Evolutionary conservation across 2,797 vertebrate species (phyloP), one percentile per base, ranked within the genome.

Genomic region (Girardinus metallicus): DNA sequence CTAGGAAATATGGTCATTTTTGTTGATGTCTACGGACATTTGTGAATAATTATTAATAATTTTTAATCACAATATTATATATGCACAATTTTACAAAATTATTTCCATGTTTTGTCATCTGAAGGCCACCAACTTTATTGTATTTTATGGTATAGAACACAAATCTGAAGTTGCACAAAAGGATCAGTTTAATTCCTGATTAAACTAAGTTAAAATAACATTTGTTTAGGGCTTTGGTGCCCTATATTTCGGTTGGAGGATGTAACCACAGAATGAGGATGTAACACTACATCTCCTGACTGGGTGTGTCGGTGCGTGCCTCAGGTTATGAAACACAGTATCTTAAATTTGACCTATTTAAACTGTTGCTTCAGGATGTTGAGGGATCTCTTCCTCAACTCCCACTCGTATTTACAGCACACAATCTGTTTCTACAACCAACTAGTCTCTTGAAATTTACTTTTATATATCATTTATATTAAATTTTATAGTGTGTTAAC

Each of bases 181-280:
- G 44, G 55, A 18, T 75, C 39, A 34, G 39, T 23, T 23, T 13
- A 75, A n/a, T 31, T 82, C 36, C 62, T n/a, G 34, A 70, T 73
- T 57, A 60, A 64, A 73, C 31, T 23, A 44, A 70, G 21, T 82
- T 6, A 21, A 11, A 0, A 43, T 66, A 39, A 9, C 84, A 79
- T 85, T 86, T 92, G 82, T 76, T 13, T 9, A 62, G 76, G 72
- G 73, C 77, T 82, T 70, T 66, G n/a, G 31, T 74, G 77, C 55
- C 31, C n/a, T 79, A 18, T 80, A 2, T 5, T 79, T 26, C 21
- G 7, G 34, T n/a, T 47, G 5, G 6, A 88, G 82, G 77, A 83
- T 82, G 75, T 81, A 43, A 70, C 3, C 4, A 39, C 39, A 87
- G 53, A 79, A 84, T 34, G 51, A 77, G 73, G 81, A 83, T 86